phyloP scores from a whole-genome alignment of 2,888 invertebrate species.

The Parnassius mnemosyne region DNA sequence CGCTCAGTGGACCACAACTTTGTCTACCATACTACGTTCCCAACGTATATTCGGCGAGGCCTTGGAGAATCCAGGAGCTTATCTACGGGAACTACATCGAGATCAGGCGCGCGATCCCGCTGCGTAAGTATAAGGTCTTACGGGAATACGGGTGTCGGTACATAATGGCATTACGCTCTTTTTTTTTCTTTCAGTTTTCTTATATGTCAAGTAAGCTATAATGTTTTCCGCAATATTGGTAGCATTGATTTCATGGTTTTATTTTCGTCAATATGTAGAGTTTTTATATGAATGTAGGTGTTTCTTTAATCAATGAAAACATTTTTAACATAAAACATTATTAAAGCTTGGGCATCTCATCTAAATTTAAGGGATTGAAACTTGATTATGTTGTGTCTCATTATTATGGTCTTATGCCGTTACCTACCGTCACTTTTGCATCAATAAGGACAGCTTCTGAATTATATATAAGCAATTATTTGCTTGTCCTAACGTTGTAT shows the following conservation, averaged over 20 bases:
- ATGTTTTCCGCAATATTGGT: no score
- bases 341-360: no score
- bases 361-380: no score
- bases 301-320: no score
- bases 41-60: slow-evolving; percentile 97
- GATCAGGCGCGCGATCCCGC: slow-evolving; percentile 54
- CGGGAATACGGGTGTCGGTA: not conserved
- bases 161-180: not conserved
- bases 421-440: not conserved
- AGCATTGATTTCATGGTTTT: no score
- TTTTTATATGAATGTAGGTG: no score
- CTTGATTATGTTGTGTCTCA: not conserved
- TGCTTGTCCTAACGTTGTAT: not conserved
- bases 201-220: no score
- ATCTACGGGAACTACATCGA: slow-evolving; percentile 59
- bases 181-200: not conserved
- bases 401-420: not conserved
- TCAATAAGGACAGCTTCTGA: not conserved
- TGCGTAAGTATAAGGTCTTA: slow-evolving; percentile 55
- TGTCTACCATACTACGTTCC: slow-evolving; percentile 93
- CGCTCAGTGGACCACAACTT: slow-evolving; percentile 91
- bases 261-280: no score
- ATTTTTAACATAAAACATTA: no score
- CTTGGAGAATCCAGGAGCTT: slow-evolving; percentile 94
- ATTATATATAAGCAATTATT: not conserved